These are phyloP conservation scores for Synanthedon formicaeformis DNA, from an alignment of 2,888 invertebrate genomes.

Conservation along the genomic window DNA sequence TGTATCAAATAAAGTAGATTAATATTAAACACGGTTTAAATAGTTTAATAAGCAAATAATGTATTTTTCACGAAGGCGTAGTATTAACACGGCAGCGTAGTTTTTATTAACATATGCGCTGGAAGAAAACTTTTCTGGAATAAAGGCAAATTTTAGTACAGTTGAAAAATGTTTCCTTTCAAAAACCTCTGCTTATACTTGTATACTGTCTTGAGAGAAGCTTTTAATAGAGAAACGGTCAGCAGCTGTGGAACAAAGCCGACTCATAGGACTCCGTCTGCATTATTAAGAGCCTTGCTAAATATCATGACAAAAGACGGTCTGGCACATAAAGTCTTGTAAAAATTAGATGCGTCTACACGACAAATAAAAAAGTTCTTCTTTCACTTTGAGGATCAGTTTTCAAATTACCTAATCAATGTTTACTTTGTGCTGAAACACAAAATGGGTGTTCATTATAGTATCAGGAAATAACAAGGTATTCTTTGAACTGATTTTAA, in stretches of 20 bases:
- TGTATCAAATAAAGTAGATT: too few relatives aligned
- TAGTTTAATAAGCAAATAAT: too few relatives aligned
- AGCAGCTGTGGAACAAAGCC: constrained; percentile 41
- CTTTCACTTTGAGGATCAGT: neutral
- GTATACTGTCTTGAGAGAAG: too few relatives aligned
- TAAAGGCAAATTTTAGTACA: constrained; percentile 2
- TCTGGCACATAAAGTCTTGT: constrained; percentile 37
- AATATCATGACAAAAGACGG: constrained; percentile 36
- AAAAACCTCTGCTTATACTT: too few relatives aligned
- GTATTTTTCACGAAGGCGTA: too few relatives aligned
- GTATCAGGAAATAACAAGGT: too few relatives aligned
- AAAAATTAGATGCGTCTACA: constrained; percentile 30
- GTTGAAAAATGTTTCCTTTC: neutral
- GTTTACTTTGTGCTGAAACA: neutral
- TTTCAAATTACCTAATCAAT: neutral
- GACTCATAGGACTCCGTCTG: constrained; percentile 28
- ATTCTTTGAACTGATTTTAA: too few relatives aligned
- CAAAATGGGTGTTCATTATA: neutral
- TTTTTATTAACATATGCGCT: neutral
- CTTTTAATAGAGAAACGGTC: constrained; percentile 18
- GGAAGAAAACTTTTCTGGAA: neutral
- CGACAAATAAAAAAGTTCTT: neutral
- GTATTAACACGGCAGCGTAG: neutral
- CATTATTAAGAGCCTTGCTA: constrained; percentile 38
- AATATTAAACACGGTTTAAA: too few relatives aligned